Conservation (phyloP, 1,140 invertebrate species). For the Diorhabda carinulata region DNA sequence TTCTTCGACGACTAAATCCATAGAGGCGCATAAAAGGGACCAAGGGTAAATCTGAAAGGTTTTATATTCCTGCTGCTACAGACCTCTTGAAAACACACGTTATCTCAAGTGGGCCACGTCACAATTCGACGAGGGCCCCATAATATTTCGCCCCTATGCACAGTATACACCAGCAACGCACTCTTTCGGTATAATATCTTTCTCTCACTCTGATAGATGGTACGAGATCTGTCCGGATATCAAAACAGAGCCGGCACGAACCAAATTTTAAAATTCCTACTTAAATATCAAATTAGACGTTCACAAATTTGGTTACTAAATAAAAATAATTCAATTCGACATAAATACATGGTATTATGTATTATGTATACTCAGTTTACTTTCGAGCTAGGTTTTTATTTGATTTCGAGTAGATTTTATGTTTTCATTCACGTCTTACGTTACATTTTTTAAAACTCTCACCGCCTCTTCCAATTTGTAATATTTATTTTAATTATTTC, state of each 20-base stretch:
- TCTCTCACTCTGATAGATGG: background rate
- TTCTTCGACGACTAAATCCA: conserved; percentile 2
- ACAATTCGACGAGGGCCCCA: conserved; percentile 17
- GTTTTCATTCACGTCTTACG: too few species aligned
- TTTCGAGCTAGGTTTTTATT: too few species aligned
- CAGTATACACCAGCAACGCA: background rate
- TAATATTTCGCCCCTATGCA: conserved; percentile 1
- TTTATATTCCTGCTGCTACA: conserved; percentile 11
- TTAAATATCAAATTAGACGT: too few species aligned
- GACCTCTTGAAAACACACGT: conserved; percentile 29
- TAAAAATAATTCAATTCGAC: too few species aligned
- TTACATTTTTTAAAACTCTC: too few species aligned
- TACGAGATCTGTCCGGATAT: background rate
- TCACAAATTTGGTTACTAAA: too few species aligned
- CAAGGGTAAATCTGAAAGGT: conserved; percentile 14
- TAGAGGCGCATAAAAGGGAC: conserved; percentile 9
- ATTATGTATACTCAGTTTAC: too few species aligned
- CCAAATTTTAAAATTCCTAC: too few species aligned
- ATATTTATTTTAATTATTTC: too few species aligned
- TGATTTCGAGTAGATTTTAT: too few species aligned
- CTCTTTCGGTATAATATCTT: background rate
- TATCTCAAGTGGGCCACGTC: conserved; percentile 29
- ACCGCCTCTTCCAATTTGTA: too few species aligned
- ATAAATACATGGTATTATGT: too few species aligned
- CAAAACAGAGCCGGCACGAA: background rate